A percentile compares a stretch with the other conserved stretches of the same genome.
These are phyloP conservation scores for Squalus acanthias DNA, from an alignment of 2,797 vertebrate genomes.

Conservation along the genomic window DNA sequence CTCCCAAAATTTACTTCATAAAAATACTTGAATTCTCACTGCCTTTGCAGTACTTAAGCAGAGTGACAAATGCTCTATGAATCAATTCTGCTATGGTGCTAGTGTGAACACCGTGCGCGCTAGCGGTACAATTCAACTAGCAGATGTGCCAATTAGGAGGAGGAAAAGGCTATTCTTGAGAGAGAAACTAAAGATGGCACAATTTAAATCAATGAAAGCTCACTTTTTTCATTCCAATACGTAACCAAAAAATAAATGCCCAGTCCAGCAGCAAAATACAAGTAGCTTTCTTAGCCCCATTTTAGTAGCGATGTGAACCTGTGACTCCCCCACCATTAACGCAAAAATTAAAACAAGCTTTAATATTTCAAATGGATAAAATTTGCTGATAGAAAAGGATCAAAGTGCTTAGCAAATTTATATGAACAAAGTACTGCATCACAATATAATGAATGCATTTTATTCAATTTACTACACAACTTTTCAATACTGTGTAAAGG, in stretches of 20 bases:
- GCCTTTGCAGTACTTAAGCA: not conserved
- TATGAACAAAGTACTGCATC: conserved; percentile 14
- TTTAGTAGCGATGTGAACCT: not conserved
- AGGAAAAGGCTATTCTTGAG: not conserved
- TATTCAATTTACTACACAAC: conserved; percentile 38
- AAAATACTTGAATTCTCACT: not conserved
- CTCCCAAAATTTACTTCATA: not conserved
- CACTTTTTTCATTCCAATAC: not conserved
- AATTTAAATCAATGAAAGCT: not conserved
- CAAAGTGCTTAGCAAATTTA: not conserved
- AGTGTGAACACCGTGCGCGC: not conserved
- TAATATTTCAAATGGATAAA: not conserved
- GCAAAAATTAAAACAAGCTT: not conserved
- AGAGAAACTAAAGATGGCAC: not conserved
- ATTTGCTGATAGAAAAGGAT: not conserved
- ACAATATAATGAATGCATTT: conserved; percentile 35
- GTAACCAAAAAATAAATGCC: not conserved
- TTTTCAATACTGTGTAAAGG: conserved; percentile 37
- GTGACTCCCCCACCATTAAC: not conserved
- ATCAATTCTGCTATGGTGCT: not conserved
- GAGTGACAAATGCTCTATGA: not conserved
- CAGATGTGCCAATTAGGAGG: not conserved
- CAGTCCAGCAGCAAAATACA: not conserved
- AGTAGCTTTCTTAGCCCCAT: not conserved
- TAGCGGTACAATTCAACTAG: not conserved